Evolutionary conservation across 2,888 invertebrate species (phyloP).

Genomic region (Lamproptera curius): DNA sequence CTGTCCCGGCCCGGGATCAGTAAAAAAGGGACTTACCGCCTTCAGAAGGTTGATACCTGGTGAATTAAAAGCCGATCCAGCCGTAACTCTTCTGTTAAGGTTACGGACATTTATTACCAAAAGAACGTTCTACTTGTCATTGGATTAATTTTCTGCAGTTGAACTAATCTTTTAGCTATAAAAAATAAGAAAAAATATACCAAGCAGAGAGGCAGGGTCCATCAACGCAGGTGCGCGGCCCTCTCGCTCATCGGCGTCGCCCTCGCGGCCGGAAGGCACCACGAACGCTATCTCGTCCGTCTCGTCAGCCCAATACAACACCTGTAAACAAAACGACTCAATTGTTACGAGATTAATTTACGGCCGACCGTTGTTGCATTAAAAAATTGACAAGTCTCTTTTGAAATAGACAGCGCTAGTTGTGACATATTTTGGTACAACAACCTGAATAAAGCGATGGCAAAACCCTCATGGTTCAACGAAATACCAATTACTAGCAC

Average conservation of each 20-base stretch:
- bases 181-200: too few species aligned
- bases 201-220: constrained; percentile 65
- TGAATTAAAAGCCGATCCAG: too few species aligned
- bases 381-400: not conserved
- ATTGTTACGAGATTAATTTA: not conserved
- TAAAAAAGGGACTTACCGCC: too few species aligned
- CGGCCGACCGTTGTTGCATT: not conserved
- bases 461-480: too few species aligned
- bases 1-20: too few species aligned
- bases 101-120: too few species aligned
- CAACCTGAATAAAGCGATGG: not conserved
- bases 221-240: constrained; percentile 63
- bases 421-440: not conserved
- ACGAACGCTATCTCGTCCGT: constrained; percentile 97
- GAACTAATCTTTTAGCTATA: too few species aligned
- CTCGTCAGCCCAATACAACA: constrained; percentile 97
- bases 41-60: too few species aligned
- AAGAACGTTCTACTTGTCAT: too few species aligned
- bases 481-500: too few species aligned
- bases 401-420: not conserved
- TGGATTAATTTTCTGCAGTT: too few species aligned
- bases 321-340: constrained; percentile 44
- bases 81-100: too few species aligned
- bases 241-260: constrained; percentile 40
- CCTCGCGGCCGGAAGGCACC: constrained; percentile 82